A percentile compares a stretch with the other conserved stretches of the same genome.
phyloP scores from a whole-genome alignment of 2,797 vertebrate genomes.

The Myotis planiceps region DNA sequence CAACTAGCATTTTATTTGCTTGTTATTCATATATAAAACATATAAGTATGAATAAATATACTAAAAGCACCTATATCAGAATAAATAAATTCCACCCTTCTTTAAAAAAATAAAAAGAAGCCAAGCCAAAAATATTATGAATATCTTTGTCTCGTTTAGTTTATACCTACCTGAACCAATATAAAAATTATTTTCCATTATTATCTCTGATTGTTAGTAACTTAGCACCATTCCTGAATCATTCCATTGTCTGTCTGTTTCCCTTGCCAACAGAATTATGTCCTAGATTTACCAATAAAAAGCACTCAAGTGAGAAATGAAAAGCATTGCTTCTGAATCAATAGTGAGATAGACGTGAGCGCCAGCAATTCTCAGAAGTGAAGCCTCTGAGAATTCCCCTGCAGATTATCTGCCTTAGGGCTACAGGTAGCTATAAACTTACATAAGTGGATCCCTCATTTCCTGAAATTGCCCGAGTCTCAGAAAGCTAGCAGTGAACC shows the following conservation, averaged over 20 bases:
- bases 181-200: not conserved
- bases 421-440: not conserved
- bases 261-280: not conserved
- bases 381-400: not conserved
- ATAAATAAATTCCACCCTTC: not conserved
- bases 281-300: conserved; percentile 34
- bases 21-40: not conserved
- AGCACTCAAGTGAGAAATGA: not conserved
- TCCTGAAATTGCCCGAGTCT: not conserved
- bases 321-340: not conserved
- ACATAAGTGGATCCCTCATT: not conserved
- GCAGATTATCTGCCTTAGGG: not conserved
- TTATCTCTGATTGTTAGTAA: not conserved
- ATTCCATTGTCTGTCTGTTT: not conserved
- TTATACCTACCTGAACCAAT: not conserved
- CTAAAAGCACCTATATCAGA: not conserved
- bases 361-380: not conserved
- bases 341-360: not conserved
- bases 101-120: not conserved
- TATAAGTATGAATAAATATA: not conserved
- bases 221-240: not conserved
- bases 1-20: not conserved
- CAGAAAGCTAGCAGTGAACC: not conserved
- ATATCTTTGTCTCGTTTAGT: not conserved
- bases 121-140: not conserved